These are phyloP conservation scores for Galbula dea DNA, from an alignment of 2,113 vertebrate species.

Conservation along the genomic window DNA sequence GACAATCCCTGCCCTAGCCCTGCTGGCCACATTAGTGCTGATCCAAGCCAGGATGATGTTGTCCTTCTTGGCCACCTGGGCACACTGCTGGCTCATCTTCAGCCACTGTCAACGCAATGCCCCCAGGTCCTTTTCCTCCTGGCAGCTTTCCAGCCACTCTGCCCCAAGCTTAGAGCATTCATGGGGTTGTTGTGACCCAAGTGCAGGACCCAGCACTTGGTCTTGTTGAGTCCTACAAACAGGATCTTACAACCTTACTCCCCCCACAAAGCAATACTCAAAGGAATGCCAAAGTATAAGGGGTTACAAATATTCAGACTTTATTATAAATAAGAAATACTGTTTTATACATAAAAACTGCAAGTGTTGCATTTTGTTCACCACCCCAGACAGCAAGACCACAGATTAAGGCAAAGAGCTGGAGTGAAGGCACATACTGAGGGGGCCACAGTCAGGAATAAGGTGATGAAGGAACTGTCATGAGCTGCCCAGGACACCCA, in stretches of 20 bases:
- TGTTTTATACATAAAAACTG: slow-evolving; percentile 89
- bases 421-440: slow-evolving; percentile 69
- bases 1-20: too few relatives aligned
- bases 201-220: too few relatives aligned
- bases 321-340: slow-evolving; percentile 99
- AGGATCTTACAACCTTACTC: background rate
- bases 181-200: too few relatives aligned
- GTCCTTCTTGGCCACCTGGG: too few relatives aligned
- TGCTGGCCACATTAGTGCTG: too few relatives aligned
- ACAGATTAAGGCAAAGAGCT: slow-evolving; percentile 73
- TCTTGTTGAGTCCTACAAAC: too few relatives aligned
- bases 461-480: slow-evolving; percentile 19
- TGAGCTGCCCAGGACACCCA: background rate
- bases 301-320: slow-evolving; percentile 88
- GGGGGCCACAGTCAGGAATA: slow-evolving; percentile 56
- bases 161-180: too few relatives aligned
- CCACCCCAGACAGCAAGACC: slow-evolving; percentile 69
- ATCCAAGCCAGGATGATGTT: too few relatives aligned
- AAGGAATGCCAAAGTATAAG: slow-evolving; percentile 62
- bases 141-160: too few relatives aligned
- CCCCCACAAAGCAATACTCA: slow-evolving; percentile 29
- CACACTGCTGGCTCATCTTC: too few relatives aligned
- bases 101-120: too few relatives aligned
- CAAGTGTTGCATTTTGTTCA: slow-evolving; percentile 79
- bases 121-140: too few relatives aligned